A percentile compares a stretch with the other conserved stretches of the same genome.
phyloP scores from a whole-genome alignment of 2,113 vertebrate genomes.

The Oxygymnocypris stewartii region DNA sequence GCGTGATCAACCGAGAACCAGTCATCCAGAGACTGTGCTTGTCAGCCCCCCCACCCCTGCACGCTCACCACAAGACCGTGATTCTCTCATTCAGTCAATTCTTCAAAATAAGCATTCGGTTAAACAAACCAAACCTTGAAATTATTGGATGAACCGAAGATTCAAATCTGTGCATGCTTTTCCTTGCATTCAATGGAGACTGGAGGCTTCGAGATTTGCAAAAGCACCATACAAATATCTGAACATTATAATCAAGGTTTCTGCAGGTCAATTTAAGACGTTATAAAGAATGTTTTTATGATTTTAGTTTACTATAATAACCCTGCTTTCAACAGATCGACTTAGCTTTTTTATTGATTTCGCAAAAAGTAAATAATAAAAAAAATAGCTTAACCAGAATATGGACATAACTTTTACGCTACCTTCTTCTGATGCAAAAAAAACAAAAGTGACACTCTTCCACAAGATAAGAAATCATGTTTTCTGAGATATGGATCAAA shows the following conservation, averaged over 20 bases:
- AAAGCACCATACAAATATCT: background rate
- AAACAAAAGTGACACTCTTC: too few relatives aligned
- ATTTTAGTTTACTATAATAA: too few relatives aligned
- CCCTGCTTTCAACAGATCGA: too few relatives aligned
- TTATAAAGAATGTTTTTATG: background rate
- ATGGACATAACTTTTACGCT: background rate
- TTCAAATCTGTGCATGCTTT: background rate
- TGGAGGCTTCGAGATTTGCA: background rate
- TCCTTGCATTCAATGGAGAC: background rate
- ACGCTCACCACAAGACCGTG: background rate
- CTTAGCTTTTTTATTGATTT: too few relatives aligned
- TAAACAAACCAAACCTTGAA: conserved; percentile 1
- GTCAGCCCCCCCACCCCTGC: background rate
- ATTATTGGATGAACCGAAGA: conserved; percentile 9
- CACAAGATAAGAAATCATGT: background rate
- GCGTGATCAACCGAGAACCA: background rate
- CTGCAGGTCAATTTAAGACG: too few relatives aligned
- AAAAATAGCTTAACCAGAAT: background rate
- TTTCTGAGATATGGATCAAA: background rate
- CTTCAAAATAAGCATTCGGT: background rate
- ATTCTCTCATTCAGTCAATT: background rate
- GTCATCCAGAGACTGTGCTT: background rate
- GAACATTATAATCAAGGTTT: background rate
- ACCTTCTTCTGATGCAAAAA: background rate
- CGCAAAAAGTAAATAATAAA: too few relatives aligned